Evolutionary conservation across 2,113 vertebrate genomes (phyloP).

Genomic region (Nipponia nippon): DNA sequence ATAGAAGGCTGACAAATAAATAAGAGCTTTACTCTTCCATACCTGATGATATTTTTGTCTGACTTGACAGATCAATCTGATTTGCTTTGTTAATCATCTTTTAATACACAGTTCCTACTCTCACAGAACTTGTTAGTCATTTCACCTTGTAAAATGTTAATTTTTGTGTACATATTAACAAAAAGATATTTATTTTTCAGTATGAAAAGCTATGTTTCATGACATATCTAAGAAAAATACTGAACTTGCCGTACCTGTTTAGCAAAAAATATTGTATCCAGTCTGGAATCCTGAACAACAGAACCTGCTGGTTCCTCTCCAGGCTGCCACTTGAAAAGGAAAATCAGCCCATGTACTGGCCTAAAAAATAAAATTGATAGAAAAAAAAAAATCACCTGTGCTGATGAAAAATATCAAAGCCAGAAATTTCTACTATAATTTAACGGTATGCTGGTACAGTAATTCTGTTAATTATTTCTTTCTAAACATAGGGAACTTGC

Average conservation of each 20-base stretch:
- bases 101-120: not conserved
- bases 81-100: not conserved
- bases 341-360: constrained; percentile 96
- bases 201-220: not conserved
- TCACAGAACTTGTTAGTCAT: not conserved
- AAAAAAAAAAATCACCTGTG: not conserved
- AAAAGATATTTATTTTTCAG: not conserved
- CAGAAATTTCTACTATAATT: not conserved
- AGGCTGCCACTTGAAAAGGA: constrained; percentile 99
- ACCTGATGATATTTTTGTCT: not conserved
- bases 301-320: constrained; percentile 97
- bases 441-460: not conserved
- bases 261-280: constrained; percentile 97
- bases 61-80: not conserved
- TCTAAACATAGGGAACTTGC: not conserved
- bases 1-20: not conserved
- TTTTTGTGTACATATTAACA: not conserved
- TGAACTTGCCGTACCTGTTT: constrained; percentile 85
- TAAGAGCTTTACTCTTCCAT: not conserved
- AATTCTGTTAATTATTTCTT: not conserved
- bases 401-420: not conserved
- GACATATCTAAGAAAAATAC: not conserved
- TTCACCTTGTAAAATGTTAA: not conserved
- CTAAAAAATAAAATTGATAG: constrained; percentile 72
- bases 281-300: constrained; percentile 95